These are phyloP conservation scores for Argyrosomus japonicus DNA, from an alignment of 2,113 vertebrate species.

Conservation along the genomic window DNA sequence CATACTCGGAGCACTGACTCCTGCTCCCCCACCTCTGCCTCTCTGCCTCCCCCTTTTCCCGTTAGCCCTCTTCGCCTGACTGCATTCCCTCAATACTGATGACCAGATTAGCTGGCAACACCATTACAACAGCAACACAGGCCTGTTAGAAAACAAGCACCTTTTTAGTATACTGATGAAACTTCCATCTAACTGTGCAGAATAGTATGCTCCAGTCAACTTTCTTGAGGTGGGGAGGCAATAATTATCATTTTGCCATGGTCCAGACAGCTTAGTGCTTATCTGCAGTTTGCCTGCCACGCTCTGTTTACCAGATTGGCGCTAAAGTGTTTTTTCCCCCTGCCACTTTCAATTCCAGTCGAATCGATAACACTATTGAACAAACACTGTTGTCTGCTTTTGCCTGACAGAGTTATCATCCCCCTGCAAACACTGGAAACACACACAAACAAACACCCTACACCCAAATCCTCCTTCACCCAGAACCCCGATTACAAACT, in stretches of 20 bases:
- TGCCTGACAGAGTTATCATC: constrained; percentile 70
- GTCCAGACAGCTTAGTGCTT: constrained; percentile 69
- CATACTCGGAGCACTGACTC: constrained; percentile 59
- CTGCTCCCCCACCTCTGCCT: constrained; percentile 23
- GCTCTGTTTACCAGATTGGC: constrained; percentile 73
- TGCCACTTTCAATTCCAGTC: constrained; percentile 71
- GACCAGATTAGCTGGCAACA: constrained; percentile 67
- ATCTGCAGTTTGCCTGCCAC: constrained; percentile 70
- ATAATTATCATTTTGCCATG: constrained; percentile 69
- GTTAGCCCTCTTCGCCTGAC: constrained; percentile 46
- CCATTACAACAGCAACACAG: constrained; percentile 32
- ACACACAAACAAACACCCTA: constrained; percentile 50
- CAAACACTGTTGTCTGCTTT: constrained; percentile 70
- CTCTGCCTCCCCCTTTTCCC: constrained; percentile 40
- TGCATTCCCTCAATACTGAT: constrained; percentile 73
- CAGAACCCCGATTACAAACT: constrained; percentile 73
- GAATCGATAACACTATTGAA: constrained; percentile 73
- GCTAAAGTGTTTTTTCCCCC: constrained; percentile 63
- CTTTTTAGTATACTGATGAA: constrained; percentile 55
- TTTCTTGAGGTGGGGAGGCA: constrained; percentile 9
- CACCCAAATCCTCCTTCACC: constrained; percentile 25
- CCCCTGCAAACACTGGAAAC: constrained; percentile 56
- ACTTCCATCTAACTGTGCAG: constrained; percentile 53
- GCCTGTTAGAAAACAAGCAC: constrained; percentile 52
- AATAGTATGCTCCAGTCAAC: constrained; percentile 46